Conservation (phyloP, 2,797 vertebrate species). For the Apodemus agrarius region DNA sequence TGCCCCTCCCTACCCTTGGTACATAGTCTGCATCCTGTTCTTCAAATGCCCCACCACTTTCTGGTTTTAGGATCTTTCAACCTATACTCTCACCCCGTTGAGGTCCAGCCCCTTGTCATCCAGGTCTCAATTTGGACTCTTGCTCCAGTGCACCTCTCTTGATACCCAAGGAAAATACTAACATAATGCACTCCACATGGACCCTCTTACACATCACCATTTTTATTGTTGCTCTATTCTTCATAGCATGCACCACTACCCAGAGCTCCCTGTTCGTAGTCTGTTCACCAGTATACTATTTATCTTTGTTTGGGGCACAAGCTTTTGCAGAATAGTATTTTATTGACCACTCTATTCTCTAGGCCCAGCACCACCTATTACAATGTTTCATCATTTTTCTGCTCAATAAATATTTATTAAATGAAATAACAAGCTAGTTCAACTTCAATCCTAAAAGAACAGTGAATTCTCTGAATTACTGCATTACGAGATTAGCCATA, state of each 20-base stretch:
- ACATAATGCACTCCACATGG: no score
- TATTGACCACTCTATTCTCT: background rate
- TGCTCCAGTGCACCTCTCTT: background rate
- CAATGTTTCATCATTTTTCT: background rate
- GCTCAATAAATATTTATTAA: conserved; percentile 45
- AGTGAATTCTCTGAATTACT: conserved; percentile 14
- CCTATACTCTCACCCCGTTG: background rate
- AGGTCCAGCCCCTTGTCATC: background rate
- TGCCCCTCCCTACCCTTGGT: background rate
- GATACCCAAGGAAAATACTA: background rate
- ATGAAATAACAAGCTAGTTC: conserved; percentile 20
- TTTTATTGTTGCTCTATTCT: background rate
- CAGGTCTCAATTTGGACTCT: background rate
- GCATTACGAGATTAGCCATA: background rate
- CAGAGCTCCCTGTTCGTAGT: background rate
- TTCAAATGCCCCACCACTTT: background rate
- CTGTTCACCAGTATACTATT: background rate
- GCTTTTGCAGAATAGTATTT: background rate
- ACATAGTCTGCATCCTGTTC: background rate
- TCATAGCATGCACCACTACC: background rate
- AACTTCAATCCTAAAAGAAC: background rate
- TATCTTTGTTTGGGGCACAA: background rate
- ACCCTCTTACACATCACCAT: background rate
- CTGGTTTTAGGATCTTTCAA: background rate
- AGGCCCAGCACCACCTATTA: conserved; percentile 4